Conservation (phyloP, 1,140 invertebrate species). For the Protaetia brevitarsis region DNA sequence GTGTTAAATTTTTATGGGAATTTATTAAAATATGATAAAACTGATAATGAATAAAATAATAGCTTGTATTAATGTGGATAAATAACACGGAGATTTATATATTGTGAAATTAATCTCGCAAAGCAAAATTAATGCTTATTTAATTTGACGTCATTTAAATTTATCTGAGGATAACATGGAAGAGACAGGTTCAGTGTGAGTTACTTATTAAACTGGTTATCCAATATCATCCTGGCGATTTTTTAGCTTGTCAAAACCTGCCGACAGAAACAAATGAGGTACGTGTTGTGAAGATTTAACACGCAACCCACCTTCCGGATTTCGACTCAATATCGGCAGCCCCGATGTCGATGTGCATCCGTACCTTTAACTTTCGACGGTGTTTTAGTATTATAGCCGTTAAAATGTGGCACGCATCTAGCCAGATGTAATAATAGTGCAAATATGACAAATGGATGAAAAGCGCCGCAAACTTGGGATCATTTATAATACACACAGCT, state of each 20-base stretch:
- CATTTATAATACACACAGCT: conserved; percentile 50
- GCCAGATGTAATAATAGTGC: conserved; percentile 47
- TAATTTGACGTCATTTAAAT: too few species aligned
- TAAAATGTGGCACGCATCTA: conserved; percentile 32
- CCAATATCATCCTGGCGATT: background rate
- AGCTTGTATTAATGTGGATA: too few species aligned
- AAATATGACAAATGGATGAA: conserved; percentile 49
- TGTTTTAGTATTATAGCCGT: background rate
- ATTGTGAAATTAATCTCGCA: too few species aligned
- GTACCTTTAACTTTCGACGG: background rate
- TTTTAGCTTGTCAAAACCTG: background rate
- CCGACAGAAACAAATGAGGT: background rate
- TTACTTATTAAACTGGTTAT: background rate
- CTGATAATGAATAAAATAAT: too few species aligned
- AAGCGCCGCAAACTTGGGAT: conserved; percentile 48
- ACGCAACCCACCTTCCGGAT: background rate
- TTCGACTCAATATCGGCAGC: background rate
- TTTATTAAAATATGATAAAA: too few species aligned
- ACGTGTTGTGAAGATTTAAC: background rate
- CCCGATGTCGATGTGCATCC: background rate
- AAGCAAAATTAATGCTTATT: too few species aligned
- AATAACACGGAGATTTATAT: too few species aligned
- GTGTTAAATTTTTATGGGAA: too few species aligned
- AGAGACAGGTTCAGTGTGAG: background rate
- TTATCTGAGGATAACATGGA: too few species aligned